phyloP scores from a whole-genome alignment of 2,113 vertebrate genomes.

The Collichthys lucidus region DNA sequence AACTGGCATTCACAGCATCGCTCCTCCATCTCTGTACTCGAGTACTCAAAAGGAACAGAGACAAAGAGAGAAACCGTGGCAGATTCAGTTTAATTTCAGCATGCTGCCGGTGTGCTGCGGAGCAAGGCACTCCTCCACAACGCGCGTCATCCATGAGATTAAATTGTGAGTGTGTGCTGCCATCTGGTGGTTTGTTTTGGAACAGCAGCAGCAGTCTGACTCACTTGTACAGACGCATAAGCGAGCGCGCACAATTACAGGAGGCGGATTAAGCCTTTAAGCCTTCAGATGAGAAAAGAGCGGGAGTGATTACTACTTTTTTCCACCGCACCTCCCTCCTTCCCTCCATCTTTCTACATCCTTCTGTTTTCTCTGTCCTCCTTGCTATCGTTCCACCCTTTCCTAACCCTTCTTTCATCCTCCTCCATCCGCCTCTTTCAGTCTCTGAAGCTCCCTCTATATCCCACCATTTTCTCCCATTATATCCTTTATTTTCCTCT shows the following conservation, averaged over 20 bases:
- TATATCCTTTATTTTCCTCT: slow-evolving; percentile 19
- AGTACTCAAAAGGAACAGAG: background rate
- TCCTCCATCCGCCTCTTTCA: background rate
- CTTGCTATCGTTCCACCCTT: background rate
- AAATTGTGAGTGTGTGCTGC: slow-evolving; percentile 48
- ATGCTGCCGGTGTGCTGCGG: slow-evolving; percentile 8
- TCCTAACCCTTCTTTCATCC: background rate
- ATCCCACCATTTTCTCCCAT: slow-evolving; percentile 2
- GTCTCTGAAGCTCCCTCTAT: background rate
- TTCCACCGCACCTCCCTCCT: slow-evolving; percentile 11
- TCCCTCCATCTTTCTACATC: background rate
- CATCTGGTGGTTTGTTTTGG: slow-evolving; percentile 42
- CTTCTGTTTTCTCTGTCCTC: slow-evolving; percentile 45
- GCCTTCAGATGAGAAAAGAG: slow-evolving; percentile 67
- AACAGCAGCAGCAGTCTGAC: slow-evolving; percentile 13
- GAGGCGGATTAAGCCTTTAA: slow-evolving; percentile 71
- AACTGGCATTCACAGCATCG: background rate
- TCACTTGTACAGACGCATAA: background rate
- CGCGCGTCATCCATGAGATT: background rate
- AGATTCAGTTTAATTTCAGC: background rate
- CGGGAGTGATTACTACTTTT: slow-evolving; percentile 54
- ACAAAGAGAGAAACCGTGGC: background rate
- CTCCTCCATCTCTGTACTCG: background rate
- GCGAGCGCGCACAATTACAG: slow-evolving; percentile 23
- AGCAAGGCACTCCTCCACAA: slow-evolving; percentile 7